Conservation (phyloP, 2,888 invertebrate species). For the Drosophila niveifrons region DNA sequence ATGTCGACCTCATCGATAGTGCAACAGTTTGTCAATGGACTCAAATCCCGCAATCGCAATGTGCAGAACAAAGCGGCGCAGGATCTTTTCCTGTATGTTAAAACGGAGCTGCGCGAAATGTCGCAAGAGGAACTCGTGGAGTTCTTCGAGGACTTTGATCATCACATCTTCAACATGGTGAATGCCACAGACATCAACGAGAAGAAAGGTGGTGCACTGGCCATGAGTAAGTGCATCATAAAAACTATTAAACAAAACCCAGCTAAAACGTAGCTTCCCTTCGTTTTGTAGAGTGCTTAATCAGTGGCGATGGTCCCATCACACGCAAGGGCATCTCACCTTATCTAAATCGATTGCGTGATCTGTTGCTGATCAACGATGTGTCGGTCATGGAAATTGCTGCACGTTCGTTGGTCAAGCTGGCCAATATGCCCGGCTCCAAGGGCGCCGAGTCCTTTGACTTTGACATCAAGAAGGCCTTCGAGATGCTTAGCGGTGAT, state of each 20-base stretch:
- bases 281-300: constrained; percentile 91
- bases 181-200: constrained; percentile 96
- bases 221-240: constrained; percentile 90
- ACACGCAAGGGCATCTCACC: constrained; percentile 95
- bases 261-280: background rate
- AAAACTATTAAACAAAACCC: background rate
- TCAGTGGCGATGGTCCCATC: constrained; percentile 96
- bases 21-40: constrained; percentile 92
- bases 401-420: constrained; percentile 96
- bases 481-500: constrained; percentile 97
- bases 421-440: constrained; percentile 96
- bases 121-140: constrained; percentile 95
- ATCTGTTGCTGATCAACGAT: constrained; percentile 95
- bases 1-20: constrained; percentile 87
- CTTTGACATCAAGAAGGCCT: constrained; percentile 97
- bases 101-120: constrained; percentile 95
- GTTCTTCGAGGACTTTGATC: constrained; percentile 97
- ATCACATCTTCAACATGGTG: constrained; percentile 98
- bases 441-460: constrained; percentile 99
- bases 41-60: constrained; percentile 95
- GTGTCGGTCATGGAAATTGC: constrained; percentile 98
- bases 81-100: constrained; percentile 95
- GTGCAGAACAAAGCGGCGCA: constrained; percentile 93
- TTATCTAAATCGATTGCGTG: constrained; percentile 96
- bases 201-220: constrained; percentile 97